These are phyloP conservation scores for Halcyon smyrnensis DNA, from an alignment of 2,797 vertebrate species.

Conservation along the genomic window DNA sequence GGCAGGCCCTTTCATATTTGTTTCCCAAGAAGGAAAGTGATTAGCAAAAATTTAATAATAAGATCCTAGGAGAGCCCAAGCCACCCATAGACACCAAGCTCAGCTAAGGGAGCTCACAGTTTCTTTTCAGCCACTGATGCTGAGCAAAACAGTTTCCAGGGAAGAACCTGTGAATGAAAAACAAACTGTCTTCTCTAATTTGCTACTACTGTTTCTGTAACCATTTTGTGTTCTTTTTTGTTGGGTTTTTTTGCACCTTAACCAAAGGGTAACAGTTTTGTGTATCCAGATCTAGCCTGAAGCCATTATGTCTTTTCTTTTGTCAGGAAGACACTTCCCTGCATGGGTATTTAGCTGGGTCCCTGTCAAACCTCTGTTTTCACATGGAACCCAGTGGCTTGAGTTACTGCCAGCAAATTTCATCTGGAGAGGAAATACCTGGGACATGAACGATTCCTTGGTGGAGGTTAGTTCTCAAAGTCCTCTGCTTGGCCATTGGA, in stretches of 20 bases:
- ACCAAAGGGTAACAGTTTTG: background rate
- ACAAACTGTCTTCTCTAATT: background rate
- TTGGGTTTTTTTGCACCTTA: background rate
- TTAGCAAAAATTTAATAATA: background rate
- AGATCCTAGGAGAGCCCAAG: background rate
- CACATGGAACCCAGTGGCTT: background rate
- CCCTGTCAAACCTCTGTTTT: background rate
- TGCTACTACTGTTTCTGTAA: background rate
- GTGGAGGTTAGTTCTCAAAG: background rate
- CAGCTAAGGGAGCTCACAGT: background rate
- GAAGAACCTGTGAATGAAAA: background rate
- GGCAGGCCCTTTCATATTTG: constrained; percentile 6
- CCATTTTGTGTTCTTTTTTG: background rate
- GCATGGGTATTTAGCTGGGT: background rate
- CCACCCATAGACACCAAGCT: background rate
- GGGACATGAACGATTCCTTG: background rate
- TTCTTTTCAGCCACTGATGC: background rate
- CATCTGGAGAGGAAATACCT: background rate
- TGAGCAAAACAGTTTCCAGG: background rate
- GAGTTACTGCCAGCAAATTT: background rate
- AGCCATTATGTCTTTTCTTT: background rate
- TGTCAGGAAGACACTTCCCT: background rate
- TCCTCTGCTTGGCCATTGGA: background rate
- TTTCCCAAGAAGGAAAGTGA: constrained; percentile 19
- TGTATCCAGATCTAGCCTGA: background rate